phyloP scores from a whole-genome alignment of 2,113 vertebrate genomes.

The Dermatemys mawii region DNA sequence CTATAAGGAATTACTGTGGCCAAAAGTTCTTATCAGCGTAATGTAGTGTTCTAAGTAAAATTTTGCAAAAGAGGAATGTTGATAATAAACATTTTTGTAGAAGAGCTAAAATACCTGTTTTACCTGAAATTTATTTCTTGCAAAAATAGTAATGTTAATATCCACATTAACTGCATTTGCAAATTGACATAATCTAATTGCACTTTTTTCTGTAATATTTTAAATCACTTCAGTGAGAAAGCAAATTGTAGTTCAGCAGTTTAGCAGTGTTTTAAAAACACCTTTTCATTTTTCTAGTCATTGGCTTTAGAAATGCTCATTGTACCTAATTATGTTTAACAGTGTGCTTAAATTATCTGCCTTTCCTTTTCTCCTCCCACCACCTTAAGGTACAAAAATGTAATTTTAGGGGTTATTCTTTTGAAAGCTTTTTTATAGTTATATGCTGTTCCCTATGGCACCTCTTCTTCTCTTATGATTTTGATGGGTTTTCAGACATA shows the following conservation, averaged over 20 bases:
- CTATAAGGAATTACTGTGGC: background rate
- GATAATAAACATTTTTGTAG: background rate
- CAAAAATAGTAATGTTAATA: background rate
- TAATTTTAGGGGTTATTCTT: background rate
- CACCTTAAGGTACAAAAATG: background rate
- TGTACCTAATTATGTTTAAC: background rate
- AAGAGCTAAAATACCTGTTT: background rate
- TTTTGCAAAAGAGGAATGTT: background rate
- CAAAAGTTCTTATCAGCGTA: background rate
- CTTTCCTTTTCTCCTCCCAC: background rate
- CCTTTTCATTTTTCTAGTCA: background rate
- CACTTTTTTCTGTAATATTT: background rate
- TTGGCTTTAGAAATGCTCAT: background rate
- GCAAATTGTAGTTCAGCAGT: background rate
- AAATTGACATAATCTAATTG: background rate
- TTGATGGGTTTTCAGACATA: constrained; percentile 8
- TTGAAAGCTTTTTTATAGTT: constrained; percentile 2
- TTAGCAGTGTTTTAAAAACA: background rate
- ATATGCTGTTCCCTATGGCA: background rate
- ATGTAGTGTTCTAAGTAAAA: background rate
- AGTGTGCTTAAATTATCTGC: background rate
- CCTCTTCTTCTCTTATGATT: background rate
- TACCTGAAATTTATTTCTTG: background rate
- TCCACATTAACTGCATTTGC: background rate
- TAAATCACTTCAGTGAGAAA: background rate